Conservation (phyloP, 2,888 invertebrate genomes). For the Odontocerum albicorne region DNA sequence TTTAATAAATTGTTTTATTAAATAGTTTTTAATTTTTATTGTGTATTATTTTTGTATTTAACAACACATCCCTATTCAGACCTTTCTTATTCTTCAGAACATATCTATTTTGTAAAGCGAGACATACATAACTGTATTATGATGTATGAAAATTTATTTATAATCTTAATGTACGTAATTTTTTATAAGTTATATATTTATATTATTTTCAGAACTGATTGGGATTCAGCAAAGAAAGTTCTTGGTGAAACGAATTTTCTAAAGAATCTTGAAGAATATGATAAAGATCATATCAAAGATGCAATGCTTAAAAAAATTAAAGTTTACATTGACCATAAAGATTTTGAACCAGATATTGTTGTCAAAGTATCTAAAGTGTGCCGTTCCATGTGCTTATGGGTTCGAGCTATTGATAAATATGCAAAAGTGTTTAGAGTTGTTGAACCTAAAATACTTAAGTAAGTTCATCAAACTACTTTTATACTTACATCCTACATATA, state of each 20-base stretch:
- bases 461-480: too few species aligned
- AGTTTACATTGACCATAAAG: constrained; percentile 80
- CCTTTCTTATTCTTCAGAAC: too few species aligned
- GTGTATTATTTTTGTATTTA: not conserved
- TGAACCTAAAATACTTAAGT: constrained; percentile 84
- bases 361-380: constrained; percentile 87
- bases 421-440: constrained; percentile 85
- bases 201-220: constrained; percentile 76
- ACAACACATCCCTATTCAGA: too few species aligned
- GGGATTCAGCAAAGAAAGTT: constrained; percentile 80
- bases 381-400: constrained; percentile 91
- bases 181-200: constrained; percentile 15
- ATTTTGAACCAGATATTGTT: constrained; percentile 81
- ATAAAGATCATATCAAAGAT: constrained; percentile 85
- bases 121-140: too few species aligned
- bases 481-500: too few species aligned
- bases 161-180: constrained; percentile 1
- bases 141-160: not conserved
- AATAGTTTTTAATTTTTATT: too few species aligned
- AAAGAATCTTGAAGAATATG: constrained; percentile 78
- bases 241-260: constrained; percentile 84
- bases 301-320: constrained; percentile 75
- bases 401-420: constrained; percentile 86
- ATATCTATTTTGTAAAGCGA: too few species aligned
- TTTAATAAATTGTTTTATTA: too few species aligned